Evolutionary conservation across 2,888 invertebrate genomes (phyloP).

Genomic region (Drosophila histrio): DNA sequence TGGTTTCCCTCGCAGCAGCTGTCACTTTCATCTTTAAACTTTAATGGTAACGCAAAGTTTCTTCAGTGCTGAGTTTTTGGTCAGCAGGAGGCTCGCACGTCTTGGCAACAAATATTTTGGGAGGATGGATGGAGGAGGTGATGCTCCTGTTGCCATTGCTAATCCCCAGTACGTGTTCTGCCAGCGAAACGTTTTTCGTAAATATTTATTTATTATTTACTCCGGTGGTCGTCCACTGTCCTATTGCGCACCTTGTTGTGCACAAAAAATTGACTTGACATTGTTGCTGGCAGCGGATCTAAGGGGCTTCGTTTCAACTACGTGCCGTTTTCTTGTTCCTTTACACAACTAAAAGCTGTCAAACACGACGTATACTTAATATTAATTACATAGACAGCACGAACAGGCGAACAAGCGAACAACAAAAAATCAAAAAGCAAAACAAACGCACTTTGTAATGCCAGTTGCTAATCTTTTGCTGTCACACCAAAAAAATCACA

Average conservation of each 20-base stretch:
- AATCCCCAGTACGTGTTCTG: slow-evolving; percentile 75
- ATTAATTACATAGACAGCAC: slow-evolving; percentile 65
- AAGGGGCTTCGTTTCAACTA: slow-evolving; percentile 53
- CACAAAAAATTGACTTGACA: slow-evolving; percentile 63
- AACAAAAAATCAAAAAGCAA: slow-evolving; percentile 9
- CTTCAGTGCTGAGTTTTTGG: slow-evolving; percentile 49
- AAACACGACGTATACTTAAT: slow-evolving; percentile 75
- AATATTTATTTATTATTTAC: slow-evolving; percentile 78
- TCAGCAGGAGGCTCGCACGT: slow-evolving; percentile 58
- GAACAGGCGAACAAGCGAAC: slow-evolving; percentile 1
- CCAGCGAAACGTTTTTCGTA: slow-evolving; percentile 71
- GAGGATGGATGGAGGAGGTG: too few species aligned
- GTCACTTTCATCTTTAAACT: slow-evolving; percentile 76
- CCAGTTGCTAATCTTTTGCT: slow-evolving; percentile 46
- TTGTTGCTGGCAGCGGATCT: slow-evolving; percentile 43
- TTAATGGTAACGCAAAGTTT: slow-evolving; percentile 64
- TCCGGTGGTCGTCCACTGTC: slow-evolving; percentile 34
- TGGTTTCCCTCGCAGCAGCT: slow-evolving; percentile 48
- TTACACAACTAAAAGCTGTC: slow-evolving; percentile 64
- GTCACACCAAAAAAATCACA: slow-evolving; percentile 34
- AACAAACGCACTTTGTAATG: slow-evolving; percentile 38
- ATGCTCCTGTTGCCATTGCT: slow-evolving; percentile 41
- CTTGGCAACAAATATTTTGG: slow-evolving; percentile 39
- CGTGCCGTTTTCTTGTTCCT: slow-evolving; percentile 53
- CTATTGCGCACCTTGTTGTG: slow-evolving; percentile 62